Evolutionary conservation across 1,140 invertebrate genomes (phyloP), one percentile per base, ranked within the genome.

Genomic region (Magallana ariakensis): DNA sequence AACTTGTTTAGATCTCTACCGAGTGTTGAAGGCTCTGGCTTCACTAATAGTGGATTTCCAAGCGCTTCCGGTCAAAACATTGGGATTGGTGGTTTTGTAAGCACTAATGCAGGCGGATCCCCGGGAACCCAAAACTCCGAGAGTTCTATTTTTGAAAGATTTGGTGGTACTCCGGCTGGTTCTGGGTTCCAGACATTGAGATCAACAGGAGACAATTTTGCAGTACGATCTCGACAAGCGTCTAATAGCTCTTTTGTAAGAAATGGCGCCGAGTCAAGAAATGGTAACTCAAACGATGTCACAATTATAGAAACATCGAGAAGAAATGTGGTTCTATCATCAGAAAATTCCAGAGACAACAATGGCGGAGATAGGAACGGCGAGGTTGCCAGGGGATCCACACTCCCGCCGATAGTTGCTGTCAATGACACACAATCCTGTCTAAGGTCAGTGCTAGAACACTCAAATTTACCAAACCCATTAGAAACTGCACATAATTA

Each of bases 241-340:
- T 11, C 66, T 26, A 11, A 19, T 75, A 13, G 19, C 33, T 75
- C 66, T 75, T 6, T 26, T 5, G 22, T 13, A 5, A 26, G 66
- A 75, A 75, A 75, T 8, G 1, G 22, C 26, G 66, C 22, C 26
- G 66, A 13, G 22, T 75, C 66, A 75, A 75, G 66, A 13, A 33
- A 22, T 75, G 22, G 11, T 22, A 26, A 75, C 33, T 13, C 66
- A 75, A 75, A 75, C 33, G 66, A 11, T 10, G 22, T 26, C 13
- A 75, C 66, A 26, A 75, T 75, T 13, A 75, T 75, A 11, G 66
- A 75, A 75, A 75, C 66, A 13, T 75, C 66, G 9, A 33, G 66
- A 22, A 11, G 15, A 11, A 75, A 75, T 75, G 66, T 75, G 11
- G 66, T 75, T 26, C 15, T 75, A 33, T 75, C 66, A 11, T 75